phyloP scores from a whole-genome alignment of 2,888 invertebrate species.

The Timandra comae region DNA sequence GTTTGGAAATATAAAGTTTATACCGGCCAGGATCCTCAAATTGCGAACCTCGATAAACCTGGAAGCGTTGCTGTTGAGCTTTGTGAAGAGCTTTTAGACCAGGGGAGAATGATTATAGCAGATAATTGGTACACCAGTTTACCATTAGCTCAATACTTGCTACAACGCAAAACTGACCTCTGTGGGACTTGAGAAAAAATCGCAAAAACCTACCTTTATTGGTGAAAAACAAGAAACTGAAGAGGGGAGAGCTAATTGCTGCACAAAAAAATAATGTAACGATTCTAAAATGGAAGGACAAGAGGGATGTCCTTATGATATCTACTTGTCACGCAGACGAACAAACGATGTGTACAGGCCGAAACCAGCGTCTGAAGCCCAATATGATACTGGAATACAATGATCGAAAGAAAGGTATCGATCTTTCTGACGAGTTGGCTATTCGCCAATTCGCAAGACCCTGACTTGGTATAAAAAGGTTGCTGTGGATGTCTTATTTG shows the following conservation, averaged over 20 bases:
- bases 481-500: constrained; percentile 12
- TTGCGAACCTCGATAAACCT: constrained; percentile 15
- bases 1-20: constrained; percentile 18
- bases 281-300: constrained; percentile 20
- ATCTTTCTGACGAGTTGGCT: constrained; percentile 12
- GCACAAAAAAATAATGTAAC: constrained; percentile 15
- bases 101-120: constrained; percentile 14
- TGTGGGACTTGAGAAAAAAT: constrained; percentile 15
- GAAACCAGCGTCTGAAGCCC: constrained; percentile 5
- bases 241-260: constrained; percentile 13
- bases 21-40: constrained; percentile 10
- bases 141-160: constrained; percentile 12
- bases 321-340: constrained; percentile 15
- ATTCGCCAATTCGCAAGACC: constrained; percentile 18
- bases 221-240: constrained; percentile 14
- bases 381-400: constrained; percentile 12
- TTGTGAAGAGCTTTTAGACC: constrained; percentile 11
- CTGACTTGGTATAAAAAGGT: constrained; percentile 18
- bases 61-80: constrained; percentile 11
- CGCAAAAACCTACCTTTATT: constrained; percentile 14
- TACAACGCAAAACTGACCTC: constrained; percentile 13
- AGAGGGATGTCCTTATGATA: constrained; percentile 17
- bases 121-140: constrained; percentile 20
- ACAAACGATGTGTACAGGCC: constrained; percentile 6
- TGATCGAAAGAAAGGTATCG: constrained; percentile 15